Base-by-base conservation (phyloP, 2,113 vertebrate species). In the Salminus brasiliensis region DNA sequence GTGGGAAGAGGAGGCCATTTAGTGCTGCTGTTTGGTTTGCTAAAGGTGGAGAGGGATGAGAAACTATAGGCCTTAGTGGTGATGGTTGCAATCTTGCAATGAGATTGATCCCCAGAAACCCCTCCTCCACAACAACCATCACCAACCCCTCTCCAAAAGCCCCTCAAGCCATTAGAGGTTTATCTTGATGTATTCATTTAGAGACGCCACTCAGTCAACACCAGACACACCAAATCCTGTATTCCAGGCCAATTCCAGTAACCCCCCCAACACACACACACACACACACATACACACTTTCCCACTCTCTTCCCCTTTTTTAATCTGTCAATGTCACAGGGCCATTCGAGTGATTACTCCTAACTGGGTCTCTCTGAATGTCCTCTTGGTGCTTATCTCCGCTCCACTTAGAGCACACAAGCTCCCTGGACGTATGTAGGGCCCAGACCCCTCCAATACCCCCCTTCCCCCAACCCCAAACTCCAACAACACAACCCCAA, bases 251-350 rank as follows among this genome's bases (percentile, higher is more conserved):
- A n/a, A n/a, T n/a, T n/a, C n/a, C n/a, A n/a, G n/a, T n/a, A n/a
- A n/a, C n/a, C n/a, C n/a, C n/a, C n/a, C n/a, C n/a, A n/a, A n/a
- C n/a, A n/a, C n/a, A n/a, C n/a, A n/a, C n/a, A n/a, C n/a, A n/a
- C n/a, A n/a, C n/a, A n/a, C n/a, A n/a, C n/a, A n/a, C n/a, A n/a
- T n/a, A n/a, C n/a, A n/a, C n/a, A n/a, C n/a, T n/a, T n/a, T n/a
- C 9, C 32, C 34, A 3, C 62, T n/a, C 34, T 2, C 10, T 0
- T 9, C 1, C 62, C 32, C 62, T 75, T 83, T 80, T 83, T 79
- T 83, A 90, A 92, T 93, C 90, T 80, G 84, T 93, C 91, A 90
- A 82, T 69, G 88, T 92, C 91, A 89, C 70, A 78, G 72, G 84
- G 85, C 82, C 85, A 85, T 88, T 77, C 76, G 73, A 57, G 73